phyloP scores from a whole-genome alignment of 2,888 invertebrate species.

The Bhutanitis thaidina region DNA sequence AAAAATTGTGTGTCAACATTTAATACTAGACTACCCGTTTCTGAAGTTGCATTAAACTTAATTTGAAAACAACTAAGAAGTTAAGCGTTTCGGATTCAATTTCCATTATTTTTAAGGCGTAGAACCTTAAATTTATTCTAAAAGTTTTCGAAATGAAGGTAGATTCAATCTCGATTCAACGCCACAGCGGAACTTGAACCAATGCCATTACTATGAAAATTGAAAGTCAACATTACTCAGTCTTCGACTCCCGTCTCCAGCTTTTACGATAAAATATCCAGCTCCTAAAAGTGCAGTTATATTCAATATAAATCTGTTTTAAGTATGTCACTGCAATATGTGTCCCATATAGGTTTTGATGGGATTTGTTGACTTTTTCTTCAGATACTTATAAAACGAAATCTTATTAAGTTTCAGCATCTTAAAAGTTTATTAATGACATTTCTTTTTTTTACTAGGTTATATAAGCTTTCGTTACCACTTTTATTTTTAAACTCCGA shows the following conservation, averaged over 20 bases:
- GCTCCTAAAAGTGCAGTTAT: background rate
- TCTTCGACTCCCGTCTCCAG: conserved; percentile 12
- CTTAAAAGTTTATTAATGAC: no score
- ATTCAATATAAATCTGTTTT: background rate
- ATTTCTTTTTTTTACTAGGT: no score
- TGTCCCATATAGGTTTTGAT: no score
- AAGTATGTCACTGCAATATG: no score
- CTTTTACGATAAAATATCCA: conserved; percentile 21
- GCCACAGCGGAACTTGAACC: conserved; percentile 24
- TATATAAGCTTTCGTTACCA: no score
- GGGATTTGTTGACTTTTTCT: no score
- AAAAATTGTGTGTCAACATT: no score
- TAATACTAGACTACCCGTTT: no score
- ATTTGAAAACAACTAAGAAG: background rate
- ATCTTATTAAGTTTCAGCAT: no score
- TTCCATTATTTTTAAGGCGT: conserved; percentile 18
- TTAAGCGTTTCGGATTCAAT: conserved; percentile 8
- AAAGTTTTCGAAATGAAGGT: conserved; percentile 18
- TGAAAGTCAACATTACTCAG: conserved; percentile 43
- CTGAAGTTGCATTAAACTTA: no score
- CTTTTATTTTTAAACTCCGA: no score
- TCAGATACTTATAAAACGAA: no score
- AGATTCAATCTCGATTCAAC: conserved; percentile 17
- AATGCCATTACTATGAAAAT: conserved; percentile 38
- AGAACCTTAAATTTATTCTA: conserved; percentile 17